Percentiles rank a stretch among this genome's conserved stretches.
Evolutionary conservation across 1,140 invertebrate species (phyloP).

Genomic region (Magallana angulata): DNA sequence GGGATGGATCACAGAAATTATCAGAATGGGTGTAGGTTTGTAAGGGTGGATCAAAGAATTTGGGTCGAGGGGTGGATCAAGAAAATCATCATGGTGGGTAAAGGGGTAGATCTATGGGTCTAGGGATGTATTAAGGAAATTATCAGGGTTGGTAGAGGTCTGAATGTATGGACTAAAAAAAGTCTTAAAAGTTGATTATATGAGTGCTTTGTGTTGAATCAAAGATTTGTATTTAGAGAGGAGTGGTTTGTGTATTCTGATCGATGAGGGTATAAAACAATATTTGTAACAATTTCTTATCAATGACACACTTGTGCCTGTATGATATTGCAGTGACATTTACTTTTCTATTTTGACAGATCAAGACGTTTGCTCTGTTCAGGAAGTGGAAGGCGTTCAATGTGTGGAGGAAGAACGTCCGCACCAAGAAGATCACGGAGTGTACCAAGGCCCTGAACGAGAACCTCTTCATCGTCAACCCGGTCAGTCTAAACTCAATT

Average conservation of each 20-base stretch:
- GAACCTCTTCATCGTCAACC: constrained; percentile 87
- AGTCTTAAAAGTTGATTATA: no score
- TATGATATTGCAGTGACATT: no score
- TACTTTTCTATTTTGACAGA: constrained; percentile 78
- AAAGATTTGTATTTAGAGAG: no score
- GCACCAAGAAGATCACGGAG: constrained; percentile 84
- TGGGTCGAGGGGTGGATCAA: no score
- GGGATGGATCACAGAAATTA: background rate
- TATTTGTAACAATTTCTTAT: no score
- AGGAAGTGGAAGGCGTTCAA: constrained; percentile 91
- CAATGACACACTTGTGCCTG: no score
- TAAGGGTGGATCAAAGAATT: background rate
- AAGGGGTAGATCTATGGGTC: background rate
- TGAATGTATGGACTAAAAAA: no score
- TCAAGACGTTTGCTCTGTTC: constrained; percentile 87
- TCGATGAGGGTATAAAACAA: no score
- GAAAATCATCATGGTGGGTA: background rate
- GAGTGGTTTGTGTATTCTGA: no score
- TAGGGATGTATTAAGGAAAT: background rate
- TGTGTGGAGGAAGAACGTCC: constrained; percentile 88
- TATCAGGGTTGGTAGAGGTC: background rate
- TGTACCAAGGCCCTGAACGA: constrained; percentile 83
- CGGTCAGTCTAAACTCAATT: constrained; percentile 70
- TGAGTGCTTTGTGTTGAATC: no score
- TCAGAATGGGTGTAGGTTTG: no score